Percentiles rank a stretch among this genome's conserved stretches.
Conservation (phyloP, 1,140 invertebrate species). For the Heterodera carotae region DNA sequence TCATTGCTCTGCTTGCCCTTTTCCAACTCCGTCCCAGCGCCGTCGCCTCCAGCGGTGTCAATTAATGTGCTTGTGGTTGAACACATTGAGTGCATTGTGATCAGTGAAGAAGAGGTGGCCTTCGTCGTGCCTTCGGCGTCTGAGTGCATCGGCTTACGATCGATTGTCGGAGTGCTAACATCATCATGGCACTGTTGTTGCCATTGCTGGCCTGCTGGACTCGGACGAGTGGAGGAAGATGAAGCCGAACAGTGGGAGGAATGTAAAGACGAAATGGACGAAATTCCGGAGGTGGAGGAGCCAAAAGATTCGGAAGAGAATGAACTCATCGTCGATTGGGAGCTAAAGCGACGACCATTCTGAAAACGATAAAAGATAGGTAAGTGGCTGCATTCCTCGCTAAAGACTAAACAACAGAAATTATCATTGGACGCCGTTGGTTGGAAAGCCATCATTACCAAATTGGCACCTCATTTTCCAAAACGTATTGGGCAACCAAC, state of each 20-base stretch:
- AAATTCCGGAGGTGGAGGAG: constrained; percentile 56
- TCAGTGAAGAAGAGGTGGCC: background rate
- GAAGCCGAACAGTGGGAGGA: constrained; percentile 32
- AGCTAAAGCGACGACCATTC: constrained; percentile 51
- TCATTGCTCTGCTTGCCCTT: background rate
- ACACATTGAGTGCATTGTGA: background rate
- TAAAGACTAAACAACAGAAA: too few species aligned
- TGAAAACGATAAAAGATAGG: constrained; percentile 34
- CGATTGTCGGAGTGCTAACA: background rate
- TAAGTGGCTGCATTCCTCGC: too few species aligned
- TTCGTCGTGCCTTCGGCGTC: background rate
- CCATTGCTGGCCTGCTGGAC: constrained; percentile 4
- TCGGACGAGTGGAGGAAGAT: constrained; percentile 1
- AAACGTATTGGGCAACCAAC: too few species aligned
- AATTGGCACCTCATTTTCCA: too few species aligned
- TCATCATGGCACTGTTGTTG: constrained; percentile 2
- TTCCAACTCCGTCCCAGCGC: background rate
- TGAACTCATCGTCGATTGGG: constrained; percentile 49
- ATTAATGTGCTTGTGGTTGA: constrained; percentile 7
- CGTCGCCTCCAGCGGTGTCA: background rate
- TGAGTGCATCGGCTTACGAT: background rate
- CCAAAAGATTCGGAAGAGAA: constrained; percentile 50
- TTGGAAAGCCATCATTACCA: too few species aligned
- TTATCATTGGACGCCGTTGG: too few species aligned
- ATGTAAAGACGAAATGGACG: constrained; percentile 38